Base-by-base conservation (phyloP, 2,113 vertebrate species). In the Atrichornis clamosus region DNA sequence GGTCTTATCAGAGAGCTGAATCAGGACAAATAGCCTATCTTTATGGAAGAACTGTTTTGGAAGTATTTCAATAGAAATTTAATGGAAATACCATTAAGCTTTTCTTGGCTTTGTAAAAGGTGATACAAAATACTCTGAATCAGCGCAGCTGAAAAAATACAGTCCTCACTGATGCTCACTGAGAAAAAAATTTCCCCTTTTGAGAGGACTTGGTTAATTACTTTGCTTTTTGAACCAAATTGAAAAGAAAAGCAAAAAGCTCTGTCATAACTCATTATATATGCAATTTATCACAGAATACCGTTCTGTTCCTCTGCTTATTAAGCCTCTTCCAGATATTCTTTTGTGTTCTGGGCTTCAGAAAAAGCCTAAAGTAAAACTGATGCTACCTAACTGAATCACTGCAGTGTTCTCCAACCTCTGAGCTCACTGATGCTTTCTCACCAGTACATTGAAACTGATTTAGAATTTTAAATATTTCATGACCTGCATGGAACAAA, bases 1-100 rank as follows among this genome's bases (percentile, higher is more conserved):
- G 52, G 76, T 92, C 93, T 96, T 97, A 97, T 97, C 96, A 77
- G 89, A 70, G 86, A 95, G 86, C 88, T 92, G 59, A 93, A 97
- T 97, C 95, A 95, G 95, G 80, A 96, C 96, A 97, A 95, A 97
- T 95, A 90, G 89, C 94, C 89, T 96, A 89, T 93, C 95, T 97
- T 96, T 92, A 95, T 95, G 94, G 96, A 95, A 92, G 91, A 95
- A 95, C 94, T 89, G 83, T 67, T 95, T 75, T 97, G 96, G 96
- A 97, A 95, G 80, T 52, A 92, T 97, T 96, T 97, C 95, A 97
- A 86, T 75, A 90, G 93, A 95, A 97, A 93, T 94, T 95, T 96
- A 95, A 97, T 93, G 94, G 94, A 94, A 95, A 95, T 88, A 90
- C 91, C 95, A 94, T 96, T 96, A 96, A 93, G 92, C 83, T 97